Evolutionary conservation across 2,888 invertebrate genomes (phyloP).

Genomic region (Amiota mariae): DNA sequence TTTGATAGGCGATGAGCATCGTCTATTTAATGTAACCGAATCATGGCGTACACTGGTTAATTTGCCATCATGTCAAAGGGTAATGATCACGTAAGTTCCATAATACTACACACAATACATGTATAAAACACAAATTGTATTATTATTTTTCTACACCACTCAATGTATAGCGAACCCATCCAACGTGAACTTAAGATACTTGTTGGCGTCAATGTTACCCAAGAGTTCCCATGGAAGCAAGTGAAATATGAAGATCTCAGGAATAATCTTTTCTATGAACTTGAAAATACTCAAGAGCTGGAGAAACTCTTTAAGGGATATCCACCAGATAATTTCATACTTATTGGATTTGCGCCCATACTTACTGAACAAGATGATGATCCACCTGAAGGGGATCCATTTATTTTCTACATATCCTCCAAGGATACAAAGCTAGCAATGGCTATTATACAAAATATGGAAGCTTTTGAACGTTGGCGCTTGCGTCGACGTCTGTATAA

Average conservation of each 20-base stretch:
- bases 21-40: constrained; percentile 54
- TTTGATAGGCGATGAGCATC: constrained; percentile 38
- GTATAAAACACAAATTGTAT: neutral
- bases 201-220: constrained; percentile 81
- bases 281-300: constrained; percentile 74
- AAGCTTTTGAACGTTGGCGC: constrained; percentile 72
- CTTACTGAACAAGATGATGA: constrained; percentile 75
- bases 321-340: constrained; percentile 72
- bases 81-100: constrained; percentile 60
- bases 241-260: constrained; percentile 78
- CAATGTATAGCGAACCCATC: constrained; percentile 41
- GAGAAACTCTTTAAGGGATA: constrained; percentile 72
- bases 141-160: neutral
- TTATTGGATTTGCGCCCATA: constrained; percentile 81
- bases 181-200: constrained; percentile 76
- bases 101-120: too few species aligned
- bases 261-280: constrained; percentile 76
- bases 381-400: constrained; percentile 79
- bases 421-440: constrained; percentile 73
- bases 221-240: constrained; percentile 83
- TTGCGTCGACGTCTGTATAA: constrained; percentile 77
- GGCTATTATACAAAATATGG: constrained; percentile 76
- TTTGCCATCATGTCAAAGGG: constrained; percentile 56
- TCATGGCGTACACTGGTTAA: constrained; percentile 63
- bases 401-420: constrained; percentile 79